Base-by-base conservation (phyloP, 2,888 invertebrate genomes). In the Barypeithes pellucidus region DNA sequence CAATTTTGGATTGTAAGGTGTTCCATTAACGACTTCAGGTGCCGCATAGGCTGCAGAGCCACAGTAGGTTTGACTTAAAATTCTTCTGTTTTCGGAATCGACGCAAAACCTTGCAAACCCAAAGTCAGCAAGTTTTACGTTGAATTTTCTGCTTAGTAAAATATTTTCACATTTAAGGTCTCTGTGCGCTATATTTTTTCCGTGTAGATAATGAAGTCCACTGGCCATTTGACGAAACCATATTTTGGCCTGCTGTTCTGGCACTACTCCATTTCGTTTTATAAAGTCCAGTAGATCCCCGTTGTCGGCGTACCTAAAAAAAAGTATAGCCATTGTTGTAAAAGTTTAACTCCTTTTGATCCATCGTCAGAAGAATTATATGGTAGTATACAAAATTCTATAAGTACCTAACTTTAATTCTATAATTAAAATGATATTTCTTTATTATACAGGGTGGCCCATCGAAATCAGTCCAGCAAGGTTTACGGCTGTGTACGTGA, bases 21-120 rank as follows among this genome's bases (percentile, higher is more conserved):
- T 93, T 14, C 76, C 96, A 82, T 93, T 93, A 52, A 98, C 94
- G 2, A 98, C 94, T 87, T 98, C 98, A 0, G 98, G 98, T 0
- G 98, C 96, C 0, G 97, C 98, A 85, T 98, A 98, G 0, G 97
- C 97, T 2, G 97, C 96, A 3, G 97, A 97, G n/a, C 98, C 98
- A 84, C 98, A 98, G 83, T 95, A 98, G 0, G 98, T 97, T 84
- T 93, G 91, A 81, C 97, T 97, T 69, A 95, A 89, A 4, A 95
- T 91, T 41, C 94, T 88, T 67, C 92, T 89, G 61, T 95, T 94
- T 61, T 90, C 90, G 1, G 89, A 88, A 80, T 94, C 92, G 0
- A 91, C 88, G 84, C 94, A 94, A 82, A 92, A 94, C 77, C 96
- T 90, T 0, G 97, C 95, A 85, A 97, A 97, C 29, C 98, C 97